A percentile compares a stretch with the other conserved stretches of the same genome.
Evolutionary conservation across 1,140 invertebrate species (phyloP).

Genomic region (Drosophila albomicans): DNA sequence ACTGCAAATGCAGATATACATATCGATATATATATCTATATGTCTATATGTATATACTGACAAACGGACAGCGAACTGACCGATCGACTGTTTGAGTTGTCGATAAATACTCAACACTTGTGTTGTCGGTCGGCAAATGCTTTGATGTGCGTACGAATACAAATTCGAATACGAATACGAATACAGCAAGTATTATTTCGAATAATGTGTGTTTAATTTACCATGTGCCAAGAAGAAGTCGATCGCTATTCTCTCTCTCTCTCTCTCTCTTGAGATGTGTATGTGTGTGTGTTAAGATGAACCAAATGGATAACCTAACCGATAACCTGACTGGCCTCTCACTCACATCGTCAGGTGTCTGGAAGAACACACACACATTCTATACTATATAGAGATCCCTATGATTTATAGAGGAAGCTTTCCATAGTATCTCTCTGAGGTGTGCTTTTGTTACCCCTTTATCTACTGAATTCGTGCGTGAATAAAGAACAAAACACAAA

Average conservation of each 20-base stretch:
- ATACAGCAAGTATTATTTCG: slow-evolving; percentile 15
- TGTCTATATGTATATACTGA: slow-evolving; percentile 16
- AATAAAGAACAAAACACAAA: background rate
- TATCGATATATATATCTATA: slow-evolving; percentile 2
- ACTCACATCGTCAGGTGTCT: too few relatives aligned
- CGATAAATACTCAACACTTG: slow-evolving; percentile 50
- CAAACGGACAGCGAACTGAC: slow-evolving; percentile 45
- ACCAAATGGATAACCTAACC: slow-evolving; percentile 9
- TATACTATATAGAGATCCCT: background rate
- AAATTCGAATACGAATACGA: slow-evolving; percentile 1
- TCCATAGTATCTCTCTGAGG: slow-evolving; percentile 8
- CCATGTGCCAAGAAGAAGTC: slow-evolving; percentile 26
- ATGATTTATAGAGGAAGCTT: slow-evolving; percentile 19
- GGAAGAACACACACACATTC: too few relatives aligned
- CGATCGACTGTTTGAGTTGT: slow-evolving; percentile 52
- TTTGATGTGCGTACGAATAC: slow-evolving; percentile 42
- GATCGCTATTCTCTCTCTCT: background rate
- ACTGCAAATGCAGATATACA: slow-evolving; percentile 3
- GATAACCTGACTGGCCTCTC: background rate
- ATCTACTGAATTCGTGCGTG: slow-evolving; percentile 47
- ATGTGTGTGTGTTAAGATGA: background rate
- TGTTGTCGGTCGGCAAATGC: slow-evolving; percentile 35
- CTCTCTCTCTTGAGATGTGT: too few relatives aligned
- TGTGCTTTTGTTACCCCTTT: slow-evolving; percentile 25
- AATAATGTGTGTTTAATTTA: slow-evolving; percentile 40